Evolutionary conservation across 1,140 invertebrate genomes (phyloP).

Genomic region (Drosophila pachea): DNA sequence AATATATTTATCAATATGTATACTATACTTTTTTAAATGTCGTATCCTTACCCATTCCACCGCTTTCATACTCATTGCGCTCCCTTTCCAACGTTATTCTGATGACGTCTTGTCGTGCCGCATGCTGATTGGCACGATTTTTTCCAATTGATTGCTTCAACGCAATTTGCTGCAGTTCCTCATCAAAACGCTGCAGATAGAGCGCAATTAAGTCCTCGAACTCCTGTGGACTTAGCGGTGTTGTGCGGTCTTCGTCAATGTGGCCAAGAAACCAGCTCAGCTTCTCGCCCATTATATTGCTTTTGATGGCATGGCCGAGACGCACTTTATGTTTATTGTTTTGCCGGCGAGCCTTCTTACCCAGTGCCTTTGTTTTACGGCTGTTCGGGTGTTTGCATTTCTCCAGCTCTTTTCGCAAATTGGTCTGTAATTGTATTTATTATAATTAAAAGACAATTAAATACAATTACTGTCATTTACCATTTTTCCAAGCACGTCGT

Average conservation of each 20-base stretch:
- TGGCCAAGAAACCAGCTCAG: constrained; percentile 85
- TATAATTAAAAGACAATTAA: background rate
- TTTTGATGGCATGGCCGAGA: constrained; percentile 83
- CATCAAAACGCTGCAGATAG: constrained; percentile 83
- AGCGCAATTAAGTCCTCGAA: constrained; percentile 81
- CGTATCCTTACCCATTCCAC: constrained; percentile 83
- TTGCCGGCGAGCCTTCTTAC: constrained; percentile 83
- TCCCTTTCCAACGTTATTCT: constrained; percentile 86
- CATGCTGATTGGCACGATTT: constrained; percentile 84
- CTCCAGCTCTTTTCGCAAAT: constrained; percentile 80
- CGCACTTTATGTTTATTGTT: constrained; percentile 84
- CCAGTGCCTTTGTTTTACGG: constrained; percentile 85
- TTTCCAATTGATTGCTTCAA: constrained; percentile 88
- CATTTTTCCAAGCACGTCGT: constrained; percentile 35
- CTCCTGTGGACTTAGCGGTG: constrained; percentile 81
- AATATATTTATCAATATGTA: background rate
- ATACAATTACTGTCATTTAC: constrained; percentile 8
- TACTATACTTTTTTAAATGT: background rate
- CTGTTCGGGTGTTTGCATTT: constrained; percentile 88
- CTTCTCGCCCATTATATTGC: constrained; percentile 86
- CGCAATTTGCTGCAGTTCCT: constrained; percentile 87
- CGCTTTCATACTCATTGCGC: constrained; percentile 84
- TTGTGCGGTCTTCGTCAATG: constrained; percentile 80
- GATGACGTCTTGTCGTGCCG: constrained; percentile 86
- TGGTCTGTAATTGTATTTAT: constrained; percentile 46